Conservation (phyloP, 2,888 invertebrate species). For the Diabrotica balteata region DNA sequence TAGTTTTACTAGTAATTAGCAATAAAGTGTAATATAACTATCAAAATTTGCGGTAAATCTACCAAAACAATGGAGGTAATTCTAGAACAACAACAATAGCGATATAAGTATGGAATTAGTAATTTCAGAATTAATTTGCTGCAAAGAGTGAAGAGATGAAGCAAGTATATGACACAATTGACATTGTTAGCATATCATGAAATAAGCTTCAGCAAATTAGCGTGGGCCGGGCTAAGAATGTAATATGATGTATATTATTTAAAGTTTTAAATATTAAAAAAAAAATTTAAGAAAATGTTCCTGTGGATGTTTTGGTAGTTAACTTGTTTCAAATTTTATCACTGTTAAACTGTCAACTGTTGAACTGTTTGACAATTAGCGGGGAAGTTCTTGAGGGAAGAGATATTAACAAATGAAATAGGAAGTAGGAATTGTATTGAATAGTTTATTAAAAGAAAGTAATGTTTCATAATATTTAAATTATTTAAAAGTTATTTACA, state of each 20-base stretch:
- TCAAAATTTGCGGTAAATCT: background rate
- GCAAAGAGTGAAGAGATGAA: slow-evolving; percentile 39
- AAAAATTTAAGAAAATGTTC: too few species aligned
- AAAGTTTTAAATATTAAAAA: background rate
- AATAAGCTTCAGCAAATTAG: slow-evolving; percentile 45
- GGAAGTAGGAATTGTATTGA: too few species aligned
- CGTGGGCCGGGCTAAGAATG: background rate
- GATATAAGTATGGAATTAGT: slow-evolving; percentile 33
- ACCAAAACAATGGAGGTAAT: slow-evolving; percentile 21
- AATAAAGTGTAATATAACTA: slow-evolving; percentile 25
- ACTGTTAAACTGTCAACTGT: too few species aligned
- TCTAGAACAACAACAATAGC: slow-evolving; percentile 14
- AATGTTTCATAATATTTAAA: too few species aligned
- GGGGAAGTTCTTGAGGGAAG: too few species aligned
- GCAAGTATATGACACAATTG: slow-evolving; percentile 48
- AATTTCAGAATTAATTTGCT: slow-evolving; percentile 43
- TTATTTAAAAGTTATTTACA: too few species aligned
- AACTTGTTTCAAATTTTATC: too few species aligned
- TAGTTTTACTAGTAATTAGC: background rate
- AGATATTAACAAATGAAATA: too few species aligned
- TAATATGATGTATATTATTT: too few species aligned
- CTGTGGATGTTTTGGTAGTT: too few species aligned
- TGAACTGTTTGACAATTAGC: too few species aligned
- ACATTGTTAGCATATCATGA: slow-evolving; percentile 53
- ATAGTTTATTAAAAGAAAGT: too few species aligned